Base-by-base conservation (phyloP, 2,113 vertebrate species). In the Canis aureus region DNA sequence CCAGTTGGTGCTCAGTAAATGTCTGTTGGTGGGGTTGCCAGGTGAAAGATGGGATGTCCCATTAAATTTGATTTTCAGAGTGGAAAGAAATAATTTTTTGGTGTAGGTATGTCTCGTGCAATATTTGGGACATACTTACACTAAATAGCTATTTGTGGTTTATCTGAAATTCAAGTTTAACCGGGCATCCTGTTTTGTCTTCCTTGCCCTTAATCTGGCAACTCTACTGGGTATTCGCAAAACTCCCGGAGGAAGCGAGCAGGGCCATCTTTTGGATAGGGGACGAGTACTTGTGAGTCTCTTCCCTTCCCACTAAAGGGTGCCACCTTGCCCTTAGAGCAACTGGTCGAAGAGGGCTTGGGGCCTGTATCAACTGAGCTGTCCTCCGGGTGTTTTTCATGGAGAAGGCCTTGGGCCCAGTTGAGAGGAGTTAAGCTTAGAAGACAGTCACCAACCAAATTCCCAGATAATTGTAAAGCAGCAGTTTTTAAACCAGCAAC, bases 331-430 rank as follows among this genome's bases (percentile, higher is more conserved):
- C 55, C 1, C 51, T 60, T 16, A 25, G 29, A 32, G 84, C 49
- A 15, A 4, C 10, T 0, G 20, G 20, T 57, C 51, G 7, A 3
- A 1, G 79, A 49, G 25, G 60, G 73, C 5, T 12, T 1, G 4
- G 74, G 6, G 27, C 15, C 74, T 55, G n/a, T 3, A 8, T 51
- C 22, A 11, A 84, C 62, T 27, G 71, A 73, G 76, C 12, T 81
- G 59, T 19, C 59, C 69, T 88, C n/a, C 25, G 23, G 43, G 69
- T 49, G 11, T 53, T 76, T 94, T 83, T 73, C 23, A 5, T 51
- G 59, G 53, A 49, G 71, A 35, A 86, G 83, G 79, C 35, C 49
- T 57, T 22, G 74, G 89, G 80, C 51, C n/a, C 59, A 43, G 27
- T 0, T 25, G 73, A 91, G 55, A 89, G 78, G 60, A 67, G 35